These are phyloP conservation scores for Aphaenogaster ashmeadi DNA, from an alignment of 1,140 invertebrate species.

Conservation along the genomic window DNA sequence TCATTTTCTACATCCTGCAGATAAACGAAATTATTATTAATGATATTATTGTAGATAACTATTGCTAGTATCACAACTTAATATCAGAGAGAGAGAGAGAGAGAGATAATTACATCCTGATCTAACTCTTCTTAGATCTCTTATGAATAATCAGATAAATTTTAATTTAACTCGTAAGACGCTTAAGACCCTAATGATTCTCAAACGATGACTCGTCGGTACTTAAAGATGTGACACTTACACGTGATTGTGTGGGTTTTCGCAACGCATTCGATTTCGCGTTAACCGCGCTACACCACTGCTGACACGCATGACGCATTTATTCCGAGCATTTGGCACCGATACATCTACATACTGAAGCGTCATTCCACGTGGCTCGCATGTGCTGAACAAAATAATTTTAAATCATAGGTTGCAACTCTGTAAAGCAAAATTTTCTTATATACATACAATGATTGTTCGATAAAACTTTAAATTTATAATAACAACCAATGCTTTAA, in stretches of 20 bases:
- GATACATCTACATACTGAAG: slow-evolving; percentile 11
- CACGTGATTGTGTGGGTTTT: background rate
- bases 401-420: background rate
- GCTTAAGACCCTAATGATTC: slow-evolving; percentile 7
- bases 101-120: background rate
- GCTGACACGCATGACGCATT: slow-evolving; percentile 24
- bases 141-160: slow-evolving; percentile 17
- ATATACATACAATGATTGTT: background rate
- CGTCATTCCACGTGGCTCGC: slow-evolving; percentile 19
- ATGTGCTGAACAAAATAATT: background rate
- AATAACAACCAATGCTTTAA: background rate
- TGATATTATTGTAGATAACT: slow-evolving; percentile 4
- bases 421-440: background rate
- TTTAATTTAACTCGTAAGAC: background rate
- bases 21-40: background rate
- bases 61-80: background rate
- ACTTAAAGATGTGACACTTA: slow-evolving; percentile 9
- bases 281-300: slow-evolving; percentile 25
- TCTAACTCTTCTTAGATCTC: background rate
- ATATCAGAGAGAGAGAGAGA: background rate
- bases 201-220: slow-evolving; percentile 24
- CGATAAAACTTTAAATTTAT: background rate
- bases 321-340: slow-evolving; percentile 16
- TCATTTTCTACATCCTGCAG: background rate
- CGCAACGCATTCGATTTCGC: slow-evolving; percentile 45